Base-by-base conservation (phyloP, 1,140 invertebrate species). In the Penaeus indicus region DNA sequence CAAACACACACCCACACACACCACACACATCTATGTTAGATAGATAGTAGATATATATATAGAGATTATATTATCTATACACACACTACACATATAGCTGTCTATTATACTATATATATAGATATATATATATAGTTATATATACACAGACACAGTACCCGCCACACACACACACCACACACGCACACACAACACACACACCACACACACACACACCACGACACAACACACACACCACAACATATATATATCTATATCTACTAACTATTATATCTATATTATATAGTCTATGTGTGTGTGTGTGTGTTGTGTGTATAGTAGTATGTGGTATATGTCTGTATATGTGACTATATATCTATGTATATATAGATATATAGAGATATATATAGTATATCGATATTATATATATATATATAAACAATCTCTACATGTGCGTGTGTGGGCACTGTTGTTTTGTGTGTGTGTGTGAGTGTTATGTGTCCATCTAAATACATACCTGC, bases 41-140 rank as follows among this genome's bases (percentile, higher is more conserved):
- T n/a, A n/a, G n/a, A n/a, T n/a, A n/a, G n/a, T n/a, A n/a, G n/a
- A 81, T 61, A 81, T 81, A 81, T 81, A 81, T 81, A 81, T 81
- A 81, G 60, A 81, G 60, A 81, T 81, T 32, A 62, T 32, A 62
- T 32, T 32, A 62, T 32, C 18, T 32, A 62, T 32, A 62, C 61
- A 62, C 27, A 25, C 27, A 3, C 61, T 32, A 62, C 60, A 25
- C 27, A 25, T 75, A 47, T 38, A 47, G n/a, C n/a, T 21, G 3
- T 42, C n/a, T 27, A 22, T 38, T 60, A 11, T 82, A 82, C n/a
- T 67, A 82, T 67, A 47, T 67, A 54, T 47, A 82, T 27, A 82
- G 1, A 82, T 54, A 82, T 32, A 82, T 54, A 27, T 32, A 82
- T 32, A 82, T 32, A 47, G n/a, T n/a, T 82, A 82, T 32, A 82